Percentiles rank a stretch among this genome's conserved stretches.
phyloP scores from a whole-genome alignment of 2,888 invertebrate genomes.

The Polietes domitor region DNA sequence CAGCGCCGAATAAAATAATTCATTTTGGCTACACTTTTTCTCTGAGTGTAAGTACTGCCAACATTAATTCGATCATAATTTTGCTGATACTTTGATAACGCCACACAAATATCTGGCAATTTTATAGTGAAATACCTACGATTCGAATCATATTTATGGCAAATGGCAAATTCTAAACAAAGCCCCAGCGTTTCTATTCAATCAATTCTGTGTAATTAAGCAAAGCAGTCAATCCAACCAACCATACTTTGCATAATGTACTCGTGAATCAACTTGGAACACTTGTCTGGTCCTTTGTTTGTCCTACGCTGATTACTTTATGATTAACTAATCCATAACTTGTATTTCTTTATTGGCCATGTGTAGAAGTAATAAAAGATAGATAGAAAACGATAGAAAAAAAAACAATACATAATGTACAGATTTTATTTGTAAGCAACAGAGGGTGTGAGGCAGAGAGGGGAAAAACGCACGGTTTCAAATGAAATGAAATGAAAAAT shows the following conservation, averaged over 20 bases:
- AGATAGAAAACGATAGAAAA: neutral
- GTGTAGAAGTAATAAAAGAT: neutral
- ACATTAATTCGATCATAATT: too few relatives aligned
- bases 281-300: neutral
- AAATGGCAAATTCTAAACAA: too few relatives aligned
- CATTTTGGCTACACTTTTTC: too few relatives aligned
- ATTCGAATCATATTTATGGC: neutral
- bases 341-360: conserved; percentile 9
- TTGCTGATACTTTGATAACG: too few relatives aligned
- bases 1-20: too few relatives aligned
- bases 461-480: neutral
- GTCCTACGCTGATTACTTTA: neutral
- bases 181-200: neutral
- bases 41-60: too few relatives aligned
- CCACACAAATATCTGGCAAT: too few relatives aligned
- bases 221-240: neutral
- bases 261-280: neutral
- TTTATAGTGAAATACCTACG: neutral
- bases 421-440: too few relatives aligned
- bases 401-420: neutral
- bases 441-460: too few relatives aligned
- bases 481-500: neutral
- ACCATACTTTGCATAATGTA: neutral
- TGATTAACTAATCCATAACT: conserved; percentile 30
- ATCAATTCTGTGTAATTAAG: neutral